These are phyloP conservation scores for Hyles vespertilio DNA, from an alignment of 1,140 invertebrate genomes.

Conservation along the genomic window DNA sequence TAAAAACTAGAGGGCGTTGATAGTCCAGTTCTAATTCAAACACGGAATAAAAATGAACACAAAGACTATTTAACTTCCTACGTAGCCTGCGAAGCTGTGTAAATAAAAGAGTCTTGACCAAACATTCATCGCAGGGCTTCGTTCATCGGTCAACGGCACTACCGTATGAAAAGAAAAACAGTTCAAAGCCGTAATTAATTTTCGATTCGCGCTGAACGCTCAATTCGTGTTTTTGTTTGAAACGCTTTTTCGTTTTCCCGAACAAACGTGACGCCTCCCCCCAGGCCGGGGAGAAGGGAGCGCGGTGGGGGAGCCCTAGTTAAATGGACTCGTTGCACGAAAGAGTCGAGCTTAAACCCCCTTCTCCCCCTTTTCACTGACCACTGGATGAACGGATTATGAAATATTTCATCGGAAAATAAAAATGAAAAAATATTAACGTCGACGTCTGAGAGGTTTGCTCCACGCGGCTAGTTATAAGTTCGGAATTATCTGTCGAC, in stretches of 20 bases:
- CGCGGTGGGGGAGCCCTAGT: slow-evolving; percentile 24
- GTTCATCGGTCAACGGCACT: too few relatives aligned
- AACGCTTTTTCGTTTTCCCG: slow-evolving; percentile 39
- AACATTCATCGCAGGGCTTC: too few relatives aligned
- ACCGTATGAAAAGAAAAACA: slow-evolving; percentile 15
- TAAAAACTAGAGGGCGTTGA: too few relatives aligned
- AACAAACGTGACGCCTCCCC: slow-evolving; percentile 43
- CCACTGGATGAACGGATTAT: slow-evolving; percentile 54
- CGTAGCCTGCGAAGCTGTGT: too few relatives aligned
- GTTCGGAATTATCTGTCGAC: slow-evolving; percentile 14
- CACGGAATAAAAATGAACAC: too few relatives aligned
- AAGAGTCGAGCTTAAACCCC: slow-evolving; percentile 17
- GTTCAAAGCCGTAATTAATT: slow-evolving; percentile 51
- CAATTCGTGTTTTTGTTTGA: slow-evolving; percentile 39
- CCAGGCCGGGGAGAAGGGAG: slow-evolving; percentile 2
- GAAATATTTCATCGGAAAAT: slow-evolving; percentile 53
- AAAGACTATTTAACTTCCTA: too few relatives aligned
- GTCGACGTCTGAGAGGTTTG: slow-evolving; percentile 20
- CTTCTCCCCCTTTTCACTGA: slow-evolving; percentile 31
- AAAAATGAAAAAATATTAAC: slow-evolving; percentile 35
- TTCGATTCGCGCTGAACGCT: slow-evolving; percentile 45
- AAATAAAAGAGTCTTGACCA: too few relatives aligned
- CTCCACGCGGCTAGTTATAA: slow-evolving; percentile 16
- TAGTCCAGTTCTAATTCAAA: too few relatives aligned
- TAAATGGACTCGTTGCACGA: slow-evolving; percentile 39